Evolutionary conservation across 2,797 vertebrate genomes (phyloP), one percentile per base, ranked within the genome.

Genomic region (Sciaenops ocellatus): DNA sequence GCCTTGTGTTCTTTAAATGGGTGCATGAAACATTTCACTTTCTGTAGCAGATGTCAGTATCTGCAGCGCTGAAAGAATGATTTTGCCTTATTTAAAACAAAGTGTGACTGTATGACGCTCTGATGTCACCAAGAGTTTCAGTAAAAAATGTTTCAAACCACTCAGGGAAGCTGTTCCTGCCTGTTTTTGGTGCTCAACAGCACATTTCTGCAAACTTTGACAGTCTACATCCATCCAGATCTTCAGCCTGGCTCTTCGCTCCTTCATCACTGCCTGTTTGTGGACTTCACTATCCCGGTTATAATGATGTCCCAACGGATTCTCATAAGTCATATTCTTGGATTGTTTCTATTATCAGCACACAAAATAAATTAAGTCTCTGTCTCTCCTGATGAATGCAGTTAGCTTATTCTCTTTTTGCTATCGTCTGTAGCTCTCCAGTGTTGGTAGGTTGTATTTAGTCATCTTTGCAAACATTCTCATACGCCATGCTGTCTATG

Each of bases 1-100:
- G 55, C 50, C 34, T 30, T 64, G 65, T 62, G 46, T 51, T 75
- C 42, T 59, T 60, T 20, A 69, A 41, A 72, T 11, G 30, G 41
- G 64, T 50, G 24, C 28, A 69, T 63, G 11, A 3, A 65, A 5
- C 24, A 26, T 59, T 51, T 62, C 6, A 24, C 47, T 24, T 24
- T 11, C 24, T 54, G 24, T 17, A 11, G 38, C 4, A 22, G 17
- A 38, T 13, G 24, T 6, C 9, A 30, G 51, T 4, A 18, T 48
- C 24, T 30, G 48, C 59, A 62, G 18, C 42, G 22, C 3, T 30
- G 8, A 26, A 56, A 22, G 17, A 56, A 22, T 3, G 6, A 34
- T 34, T 9, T 34, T 9, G 34, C 34, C 34, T 34, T 8, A 34
- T 34, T 34, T 9, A 34, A 34, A 34, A 34, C 34, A 18, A 38